phyloP scores from a whole-genome alignment of 1,140 invertebrate genomes.

The Papilio dardanus region DNA sequence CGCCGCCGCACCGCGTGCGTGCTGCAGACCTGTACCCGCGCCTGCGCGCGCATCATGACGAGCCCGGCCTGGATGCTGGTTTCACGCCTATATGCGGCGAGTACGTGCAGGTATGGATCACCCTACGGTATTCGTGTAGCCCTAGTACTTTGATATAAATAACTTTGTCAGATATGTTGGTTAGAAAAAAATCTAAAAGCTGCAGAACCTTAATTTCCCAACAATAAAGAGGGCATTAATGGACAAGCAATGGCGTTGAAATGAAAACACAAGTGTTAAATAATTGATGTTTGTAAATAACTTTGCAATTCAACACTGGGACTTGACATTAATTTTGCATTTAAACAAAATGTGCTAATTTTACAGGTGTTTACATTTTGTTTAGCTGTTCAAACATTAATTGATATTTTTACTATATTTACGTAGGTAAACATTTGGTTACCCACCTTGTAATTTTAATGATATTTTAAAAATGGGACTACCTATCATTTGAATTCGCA shows the following conservation, averaged over 20 bases:
- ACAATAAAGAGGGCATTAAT: too few relatives aligned
- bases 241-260: neutral
- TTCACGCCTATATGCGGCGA: slow-evolving; percentile 79
- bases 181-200: too few relatives aligned
- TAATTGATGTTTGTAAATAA: neutral
- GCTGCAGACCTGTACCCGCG: slow-evolving; percentile 77
- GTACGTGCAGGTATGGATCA: slow-evolving; percentile 69
- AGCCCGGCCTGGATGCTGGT: slow-evolving; percentile 71
- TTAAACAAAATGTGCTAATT: slow-evolving; percentile 1
- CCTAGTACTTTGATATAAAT: neutral
- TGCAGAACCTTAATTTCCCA: too few relatives aligned
- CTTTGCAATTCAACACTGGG: neutral
- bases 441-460: too few relatives aligned
- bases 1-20: slow-evolving; percentile 72
- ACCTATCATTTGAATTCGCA: too few relatives aligned
- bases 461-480: too few relatives aligned
- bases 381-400: neutral
- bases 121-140: neutral
- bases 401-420: neutral
- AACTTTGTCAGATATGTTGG: too few relatives aligned
- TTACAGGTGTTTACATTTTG: neutral
- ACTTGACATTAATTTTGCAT: neutral
- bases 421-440: too few relatives aligned
- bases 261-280: slow-evolving; percentile 1
- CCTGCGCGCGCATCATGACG: slow-evolving; percentile 71